phyloP scores from a whole-genome alignment of 2,797 vertebrate species.

The Sebastes goodei region DNA sequence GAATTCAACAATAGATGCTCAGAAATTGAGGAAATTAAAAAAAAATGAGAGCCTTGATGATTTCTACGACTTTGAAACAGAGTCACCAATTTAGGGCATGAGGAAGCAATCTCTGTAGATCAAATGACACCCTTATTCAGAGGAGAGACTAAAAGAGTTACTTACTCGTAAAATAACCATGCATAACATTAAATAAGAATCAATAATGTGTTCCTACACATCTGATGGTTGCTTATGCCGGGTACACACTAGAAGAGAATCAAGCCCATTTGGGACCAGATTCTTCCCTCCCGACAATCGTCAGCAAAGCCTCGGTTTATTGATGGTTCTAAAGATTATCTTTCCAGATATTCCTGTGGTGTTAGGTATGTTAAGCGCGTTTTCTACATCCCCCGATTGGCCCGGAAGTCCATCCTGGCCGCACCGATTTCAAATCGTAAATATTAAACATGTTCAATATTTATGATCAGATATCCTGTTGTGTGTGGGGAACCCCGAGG shows the following conservation, averaged over 20 bases:
- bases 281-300: no score
- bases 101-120: slow-evolving; percentile 17
- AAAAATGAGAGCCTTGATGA: slow-evolving; percentile 30
- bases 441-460: no score
- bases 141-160: background rate
- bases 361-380: no score
- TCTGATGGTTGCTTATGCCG: background rate
- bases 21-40: slow-evolving; percentile 22
- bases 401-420: fast-evolving
- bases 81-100: slow-evolving; percentile 6
- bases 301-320: no score
- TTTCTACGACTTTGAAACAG: slow-evolving; percentile 19
- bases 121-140: background rate
- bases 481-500: no score
- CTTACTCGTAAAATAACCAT: slow-evolving; percentile 8
- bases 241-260: no score
- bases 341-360: no score
- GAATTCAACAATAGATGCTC: slow-evolving; percentile 35
- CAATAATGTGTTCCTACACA: background rate
- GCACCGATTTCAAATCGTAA: no score
- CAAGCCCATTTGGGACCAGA: no score
- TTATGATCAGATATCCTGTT: no score
- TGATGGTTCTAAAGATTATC: no score
- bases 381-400: no score
- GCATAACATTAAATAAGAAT: background rate